Percentiles rank a stretch among this genome's conserved stretches.
Evolutionary conservation across 1,140 invertebrate species (phyloP).

Genomic region (Drosophila sp.): DNA sequence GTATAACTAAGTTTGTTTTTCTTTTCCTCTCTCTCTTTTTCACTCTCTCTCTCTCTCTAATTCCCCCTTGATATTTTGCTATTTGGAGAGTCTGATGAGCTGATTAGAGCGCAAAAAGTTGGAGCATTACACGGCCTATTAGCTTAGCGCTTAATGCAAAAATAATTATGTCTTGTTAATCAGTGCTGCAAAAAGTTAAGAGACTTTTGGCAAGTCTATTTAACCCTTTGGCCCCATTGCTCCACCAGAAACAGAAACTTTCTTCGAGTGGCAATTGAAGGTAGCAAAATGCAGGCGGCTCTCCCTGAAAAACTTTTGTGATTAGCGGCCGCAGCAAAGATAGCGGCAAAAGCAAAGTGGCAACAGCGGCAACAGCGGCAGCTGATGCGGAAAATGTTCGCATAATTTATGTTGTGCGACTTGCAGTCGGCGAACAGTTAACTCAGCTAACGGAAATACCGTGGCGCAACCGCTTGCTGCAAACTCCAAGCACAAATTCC

Average conservation of each 20-base stretch:
- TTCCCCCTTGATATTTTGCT: too few species aligned
- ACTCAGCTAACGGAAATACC: constrained; percentile 68
- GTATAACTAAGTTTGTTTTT: constrained; percentile 22
- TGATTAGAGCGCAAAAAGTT: constrained; percentile 61
- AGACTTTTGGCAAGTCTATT: constrained; percentile 60
- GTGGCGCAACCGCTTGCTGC: constrained; percentile 54
- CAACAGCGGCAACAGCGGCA: constrained; percentile 39
- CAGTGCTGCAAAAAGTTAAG: constrained; percentile 60
- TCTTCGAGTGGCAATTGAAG: constrained; percentile 63
- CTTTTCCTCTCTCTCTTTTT: constrained; percentile 5
- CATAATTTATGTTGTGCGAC: constrained; percentile 77
- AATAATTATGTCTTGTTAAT: constrained; percentile 81
- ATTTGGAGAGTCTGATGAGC: constrained; percentile 63
- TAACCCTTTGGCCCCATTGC: constrained; percentile 43
- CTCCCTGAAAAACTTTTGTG: constrained; percentile 63
- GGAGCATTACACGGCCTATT: constrained; percentile 75
- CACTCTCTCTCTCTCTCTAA: background rate
- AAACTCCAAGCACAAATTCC: constrained; percentile 49
- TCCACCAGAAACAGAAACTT: constrained; percentile 39
- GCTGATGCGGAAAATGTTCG: constrained; percentile 68
- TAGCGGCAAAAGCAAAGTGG: constrained; percentile 43
- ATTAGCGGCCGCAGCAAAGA: constrained; percentile 59
- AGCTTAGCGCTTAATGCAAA: constrained; percentile 76
- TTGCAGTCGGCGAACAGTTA: constrained; percentile 47
- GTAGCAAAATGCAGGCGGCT: constrained; percentile 50